These are phyloP conservation scores for Rhinella marina DNA, from an alignment of 2,797 vertebrate species.

Conservation along the genomic window DNA sequence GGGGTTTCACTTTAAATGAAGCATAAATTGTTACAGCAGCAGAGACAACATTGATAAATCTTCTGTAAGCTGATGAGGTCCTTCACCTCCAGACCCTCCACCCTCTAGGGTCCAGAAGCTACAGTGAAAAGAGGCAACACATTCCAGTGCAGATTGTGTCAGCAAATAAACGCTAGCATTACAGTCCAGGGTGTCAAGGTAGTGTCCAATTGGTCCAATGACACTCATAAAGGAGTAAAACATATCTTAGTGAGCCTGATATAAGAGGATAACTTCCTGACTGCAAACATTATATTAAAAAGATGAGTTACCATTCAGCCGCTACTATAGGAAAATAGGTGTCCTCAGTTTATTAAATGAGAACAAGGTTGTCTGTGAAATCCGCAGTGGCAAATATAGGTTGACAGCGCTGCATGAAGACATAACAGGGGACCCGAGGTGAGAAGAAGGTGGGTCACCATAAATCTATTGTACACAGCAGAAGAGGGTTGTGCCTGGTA, in stretches of 20 bases:
- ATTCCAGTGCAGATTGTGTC: not conserved
- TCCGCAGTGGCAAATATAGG: conserved; percentile 37
- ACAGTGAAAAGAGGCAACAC: not conserved
- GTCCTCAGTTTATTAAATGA: not conserved
- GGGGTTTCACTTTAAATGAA: not conserved
- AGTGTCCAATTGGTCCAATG: not conserved
- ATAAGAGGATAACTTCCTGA: not conserved
- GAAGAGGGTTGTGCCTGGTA: not conserved
- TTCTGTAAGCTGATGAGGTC: not conserved
- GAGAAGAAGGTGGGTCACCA: conserved; percentile 33
- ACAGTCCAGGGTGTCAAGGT: not conserved
- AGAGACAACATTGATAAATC: not conserved
- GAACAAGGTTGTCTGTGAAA: conserved; percentile 32
- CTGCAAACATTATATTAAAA: not conserved
- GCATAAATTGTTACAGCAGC: not conserved
- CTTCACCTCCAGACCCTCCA: conserved; percentile 1
- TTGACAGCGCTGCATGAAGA: conserved; percentile 32
- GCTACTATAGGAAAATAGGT: not conserved
- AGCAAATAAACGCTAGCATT: conserved; percentile 11
- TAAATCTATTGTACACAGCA: conserved; percentile 9
- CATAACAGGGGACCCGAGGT: conserved; percentile 40
- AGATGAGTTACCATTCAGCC: not conserved
- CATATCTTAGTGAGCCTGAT: not conserved
- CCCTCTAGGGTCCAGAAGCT: not conserved
- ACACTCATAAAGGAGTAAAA: not conserved